Percentiles rank a stretch among this genome's conserved stretches.
Evolutionary conservation across 2,797 vertebrate species (phyloP).

Genomic region (Acanthopagrus latus): DNA sequence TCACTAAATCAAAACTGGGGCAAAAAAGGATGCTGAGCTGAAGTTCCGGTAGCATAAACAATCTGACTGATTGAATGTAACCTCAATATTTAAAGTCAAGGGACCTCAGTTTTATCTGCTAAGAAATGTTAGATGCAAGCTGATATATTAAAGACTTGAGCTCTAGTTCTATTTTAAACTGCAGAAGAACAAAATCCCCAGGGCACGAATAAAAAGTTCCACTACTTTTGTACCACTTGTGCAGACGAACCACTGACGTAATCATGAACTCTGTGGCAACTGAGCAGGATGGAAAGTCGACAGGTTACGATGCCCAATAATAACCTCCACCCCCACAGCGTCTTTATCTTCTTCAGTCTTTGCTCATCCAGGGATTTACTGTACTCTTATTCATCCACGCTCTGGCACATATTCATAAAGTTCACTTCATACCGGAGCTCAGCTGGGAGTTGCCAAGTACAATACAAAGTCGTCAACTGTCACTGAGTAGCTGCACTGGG

Average conservation of each 20-base stretch:
- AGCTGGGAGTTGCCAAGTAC: slow-evolving; percentile 31
- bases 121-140: neutral
- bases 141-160: neutral
- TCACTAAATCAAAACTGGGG: neutral
- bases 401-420: slow-evolving; percentile 51
- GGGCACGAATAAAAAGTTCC: neutral
- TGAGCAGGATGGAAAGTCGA: slow-evolving; percentile 4
- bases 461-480: slow-evolving; percentile 36
- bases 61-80: neutral
- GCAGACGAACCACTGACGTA: neutral
- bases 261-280: neutral
- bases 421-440: slow-evolving; percentile 44
- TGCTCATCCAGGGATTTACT: slow-evolving; percentile 49
- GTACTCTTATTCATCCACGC: slow-evolving; percentile 35
- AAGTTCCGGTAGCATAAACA: neutral
- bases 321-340: slow-evolving; percentile 33
- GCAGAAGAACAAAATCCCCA: neutral
- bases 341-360: slow-evolving; percentile 25
- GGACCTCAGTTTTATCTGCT: neutral
- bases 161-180: neutral
- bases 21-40: neutral
- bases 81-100: neutral
- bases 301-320: slow-evolving; percentile 24
- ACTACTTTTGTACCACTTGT: neutral
- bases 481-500: slow-evolving; percentile 26